phyloP scores from a whole-genome alignment of 1,140 invertebrate genomes.

The Lysiphlebus fabarum region DNA sequence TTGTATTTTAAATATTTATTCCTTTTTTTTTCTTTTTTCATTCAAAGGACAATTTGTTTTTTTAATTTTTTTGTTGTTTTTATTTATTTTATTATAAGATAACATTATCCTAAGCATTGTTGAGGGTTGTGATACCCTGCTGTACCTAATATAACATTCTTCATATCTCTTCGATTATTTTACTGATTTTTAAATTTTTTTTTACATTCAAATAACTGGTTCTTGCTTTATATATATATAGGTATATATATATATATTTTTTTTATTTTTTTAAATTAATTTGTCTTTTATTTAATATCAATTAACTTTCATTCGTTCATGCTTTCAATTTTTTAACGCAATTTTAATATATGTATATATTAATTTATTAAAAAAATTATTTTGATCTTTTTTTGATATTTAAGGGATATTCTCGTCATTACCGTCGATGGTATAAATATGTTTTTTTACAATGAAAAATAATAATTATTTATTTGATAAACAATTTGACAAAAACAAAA shows the following conservation, averaged over 20 bases:
- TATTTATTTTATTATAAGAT: slow-evolving; percentile 52
- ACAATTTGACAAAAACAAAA: not conserved
- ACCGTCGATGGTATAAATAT: slow-evolving; percentile 17
- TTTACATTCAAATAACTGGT: slow-evolving; percentile 16
- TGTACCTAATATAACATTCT: slow-evolving; percentile 56
- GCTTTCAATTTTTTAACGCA: not conserved
- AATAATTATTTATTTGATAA: slow-evolving; percentile 12
- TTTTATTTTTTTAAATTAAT: slow-evolving; percentile 15
- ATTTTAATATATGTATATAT: no score
- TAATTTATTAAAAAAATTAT: no score
- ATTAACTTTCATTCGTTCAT: slow-evolving; percentile 2
- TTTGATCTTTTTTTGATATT: no score
- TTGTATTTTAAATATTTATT: slow-evolving; percentile 58
- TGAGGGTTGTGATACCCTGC: slow-evolving; percentile 44
- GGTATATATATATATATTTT: no score
- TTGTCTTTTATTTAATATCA: slow-evolving; percentile 3
- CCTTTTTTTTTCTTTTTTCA: slow-evolving; percentile 46
- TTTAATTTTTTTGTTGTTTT: slow-evolving; percentile 23
- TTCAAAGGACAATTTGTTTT: slow-evolving; percentile 55
- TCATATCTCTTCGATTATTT: slow-evolving; percentile 41
- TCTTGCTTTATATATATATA: no score
- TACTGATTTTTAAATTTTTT: slow-evolving; percentile 38
- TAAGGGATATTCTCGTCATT: no score
- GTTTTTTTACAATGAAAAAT: slow-evolving; percentile 10
- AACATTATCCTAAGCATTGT: slow-evolving; percentile 57